phyloP scores from a whole-genome alignment of 1,140 invertebrate genomes.

The Phocides pigmalion region DNA sequence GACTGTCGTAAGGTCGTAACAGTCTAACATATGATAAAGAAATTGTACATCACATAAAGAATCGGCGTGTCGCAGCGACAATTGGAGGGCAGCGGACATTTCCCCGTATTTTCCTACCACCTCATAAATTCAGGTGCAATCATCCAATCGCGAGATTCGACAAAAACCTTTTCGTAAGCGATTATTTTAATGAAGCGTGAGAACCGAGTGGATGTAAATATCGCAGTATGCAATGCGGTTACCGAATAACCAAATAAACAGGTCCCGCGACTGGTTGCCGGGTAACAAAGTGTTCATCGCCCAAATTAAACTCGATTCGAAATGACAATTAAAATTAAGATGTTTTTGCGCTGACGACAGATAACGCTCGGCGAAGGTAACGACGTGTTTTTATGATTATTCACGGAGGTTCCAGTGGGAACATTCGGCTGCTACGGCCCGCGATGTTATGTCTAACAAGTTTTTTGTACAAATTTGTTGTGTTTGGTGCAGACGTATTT shows the following conservation, averaged over 20 bases:
- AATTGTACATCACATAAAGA: too few species aligned
- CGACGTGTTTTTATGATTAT: constrained; percentile 15
- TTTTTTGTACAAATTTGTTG: too few species aligned
- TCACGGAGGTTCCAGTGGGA: constrained; percentile 11
- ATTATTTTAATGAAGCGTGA: constrained; percentile 19
- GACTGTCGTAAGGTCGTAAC: too few species aligned
- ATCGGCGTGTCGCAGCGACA: too few species aligned
- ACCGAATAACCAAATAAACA: constrained; percentile 11
- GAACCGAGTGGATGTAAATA: constrained; percentile 22
- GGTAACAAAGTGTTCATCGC: constrained; percentile 3
- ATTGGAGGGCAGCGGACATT: too few species aligned
- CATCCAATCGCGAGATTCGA: not conserved
- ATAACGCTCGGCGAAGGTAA: constrained; percentile 17
- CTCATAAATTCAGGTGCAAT: not conserved
- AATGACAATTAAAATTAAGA: constrained; percentile 34
- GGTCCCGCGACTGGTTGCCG: constrained; percentile 1
- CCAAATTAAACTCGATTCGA: constrained; percentile 24
- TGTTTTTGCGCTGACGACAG: constrained; percentile 22
- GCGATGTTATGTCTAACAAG: not conserved
- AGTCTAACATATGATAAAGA: too few species aligned
- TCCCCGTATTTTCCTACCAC: not conserved
- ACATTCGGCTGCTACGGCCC: not conserved
- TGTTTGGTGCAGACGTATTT: not conserved
- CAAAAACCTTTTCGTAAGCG: not conserved
- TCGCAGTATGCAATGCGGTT: constrained; percentile 7